A percentile compares a stretch with the other conserved stretches of the same genome.
These are phyloP conservation scores for Ernsta delagoae DNA, from an alignment of 2,888 invertebrate genomes.

Conservation along the genomic window DNA sequence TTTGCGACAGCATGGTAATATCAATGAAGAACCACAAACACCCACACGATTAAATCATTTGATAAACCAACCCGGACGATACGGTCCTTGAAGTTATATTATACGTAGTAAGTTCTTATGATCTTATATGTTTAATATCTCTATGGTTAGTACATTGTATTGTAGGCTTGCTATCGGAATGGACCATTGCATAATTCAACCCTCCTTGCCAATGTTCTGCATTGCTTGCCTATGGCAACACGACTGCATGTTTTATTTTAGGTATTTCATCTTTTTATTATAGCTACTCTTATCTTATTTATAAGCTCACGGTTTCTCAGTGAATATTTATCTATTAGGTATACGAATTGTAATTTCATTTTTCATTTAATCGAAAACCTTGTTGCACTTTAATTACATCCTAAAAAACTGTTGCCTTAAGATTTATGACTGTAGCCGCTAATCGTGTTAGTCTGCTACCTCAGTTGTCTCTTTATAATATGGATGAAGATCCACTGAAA, in stretches of 20 bases:
- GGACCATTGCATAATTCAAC: slow-evolving; percentile 37
- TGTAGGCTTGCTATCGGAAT: slow-evolving; percentile 32
- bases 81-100: slow-evolving; percentile 11
- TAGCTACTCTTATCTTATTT: slow-evolving; percentile 3
- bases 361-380: too few species aligned
- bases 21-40: slow-evolving; percentile 26
- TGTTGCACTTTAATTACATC: too few species aligned
- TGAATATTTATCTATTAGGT: background rate
- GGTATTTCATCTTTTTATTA: slow-evolving; percentile 14
- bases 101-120: too few species aligned
- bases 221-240: slow-evolving; percentile 27
- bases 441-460: too few species aligned
- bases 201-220: slow-evolving; percentile 24
- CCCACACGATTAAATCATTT: slow-evolving; percentile 27
- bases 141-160: slow-evolving; percentile 27
- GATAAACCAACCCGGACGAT: slow-evolving; percentile 32
- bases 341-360: too few species aligned
- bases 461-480: too few species aligned
- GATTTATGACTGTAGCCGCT: too few species aligned
- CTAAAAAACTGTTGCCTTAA: too few species aligned
- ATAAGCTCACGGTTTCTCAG: background rate
- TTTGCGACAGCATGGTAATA: slow-evolving; percentile 8
- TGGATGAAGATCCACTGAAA: too few species aligned
- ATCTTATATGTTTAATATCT: too few species aligned
- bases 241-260: slow-evolving; percentile 25